Evolutionary conservation across 2,888 invertebrate genomes (phyloP).

Genomic region (Ormyrus nitidulus): DNA sequence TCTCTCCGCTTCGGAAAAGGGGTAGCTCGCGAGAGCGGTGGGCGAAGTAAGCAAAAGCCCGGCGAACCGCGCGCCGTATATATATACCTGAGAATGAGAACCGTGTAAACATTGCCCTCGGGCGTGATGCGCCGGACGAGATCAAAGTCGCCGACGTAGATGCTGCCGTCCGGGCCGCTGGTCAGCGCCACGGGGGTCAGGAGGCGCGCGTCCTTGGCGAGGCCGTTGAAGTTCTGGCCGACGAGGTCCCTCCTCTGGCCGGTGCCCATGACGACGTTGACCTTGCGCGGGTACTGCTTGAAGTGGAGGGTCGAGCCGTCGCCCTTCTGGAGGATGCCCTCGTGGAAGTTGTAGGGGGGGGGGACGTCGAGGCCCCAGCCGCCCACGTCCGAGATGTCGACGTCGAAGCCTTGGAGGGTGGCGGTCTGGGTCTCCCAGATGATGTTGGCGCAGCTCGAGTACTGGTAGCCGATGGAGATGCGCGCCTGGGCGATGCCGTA

Average conservation of each 20-base stretch:
- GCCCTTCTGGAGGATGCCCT: constrained; percentile 97
- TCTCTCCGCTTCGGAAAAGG: not conserved
- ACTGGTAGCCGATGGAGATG: constrained; percentile 95
- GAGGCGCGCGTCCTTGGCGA: constrained; percentile 90
- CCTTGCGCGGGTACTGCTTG: constrained; percentile 92
- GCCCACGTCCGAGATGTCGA: constrained; percentile 96
- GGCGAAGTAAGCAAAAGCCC: not conserved
- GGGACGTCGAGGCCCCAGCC: constrained; percentile 99
- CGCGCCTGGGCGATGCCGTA: constrained; percentile 92
- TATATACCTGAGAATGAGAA: constrained; percentile 88
- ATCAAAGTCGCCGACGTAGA: constrained; percentile 98
- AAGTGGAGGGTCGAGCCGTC: constrained; percentile 96
- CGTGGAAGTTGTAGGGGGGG: constrained; percentile 98
- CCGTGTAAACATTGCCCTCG: constrained; percentile 92
- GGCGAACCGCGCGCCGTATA: not conserved
- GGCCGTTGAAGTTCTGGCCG: constrained; percentile 91
- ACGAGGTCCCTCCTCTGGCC: constrained; percentile 90
- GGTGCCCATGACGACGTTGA: constrained; percentile 94
- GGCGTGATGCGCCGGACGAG: constrained; percentile 93
- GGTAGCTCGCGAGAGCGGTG: not conserved
- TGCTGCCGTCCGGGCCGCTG: constrained; percentile 95
- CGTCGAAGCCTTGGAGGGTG: constrained; percentile 95
- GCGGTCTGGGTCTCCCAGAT: constrained; percentile 98
- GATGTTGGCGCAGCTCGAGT: constrained; percentile 89
- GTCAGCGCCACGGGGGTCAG: constrained; percentile 96